Conservation (phyloP, 2,797 vertebrate genomes). For the Gorsachius magnificus region DNA sequence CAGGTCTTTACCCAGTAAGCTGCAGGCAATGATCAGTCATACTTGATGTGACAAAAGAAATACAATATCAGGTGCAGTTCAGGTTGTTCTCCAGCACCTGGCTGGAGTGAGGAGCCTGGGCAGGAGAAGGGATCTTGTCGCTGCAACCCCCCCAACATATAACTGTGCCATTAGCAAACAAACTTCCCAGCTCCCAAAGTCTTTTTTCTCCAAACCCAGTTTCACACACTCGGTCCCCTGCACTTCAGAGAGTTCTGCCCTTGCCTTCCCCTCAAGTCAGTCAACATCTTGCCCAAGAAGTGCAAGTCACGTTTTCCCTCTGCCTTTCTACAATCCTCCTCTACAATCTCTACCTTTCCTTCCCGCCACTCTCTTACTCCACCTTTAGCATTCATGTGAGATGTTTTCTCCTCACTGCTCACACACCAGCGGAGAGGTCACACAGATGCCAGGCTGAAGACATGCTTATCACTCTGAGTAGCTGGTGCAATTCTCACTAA, state of each 20-base stretch:
- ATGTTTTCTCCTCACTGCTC: background rate
- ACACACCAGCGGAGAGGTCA: background rate
- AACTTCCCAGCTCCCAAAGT: background rate
- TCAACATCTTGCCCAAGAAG: background rate
- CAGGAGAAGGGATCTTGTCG: background rate
- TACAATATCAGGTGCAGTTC: fast-evolving
- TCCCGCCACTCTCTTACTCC: background rate
- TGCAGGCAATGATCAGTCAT: background rate
- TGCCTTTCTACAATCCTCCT: background rate
- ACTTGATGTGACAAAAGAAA: background rate
- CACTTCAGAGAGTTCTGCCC: background rate
- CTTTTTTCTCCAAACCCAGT: background rate
- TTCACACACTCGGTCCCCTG: background rate
- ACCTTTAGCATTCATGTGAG: background rate
- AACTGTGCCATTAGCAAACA: background rate
- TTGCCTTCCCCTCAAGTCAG: background rate
- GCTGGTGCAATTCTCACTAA: background rate
- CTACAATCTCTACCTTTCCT: background rate
- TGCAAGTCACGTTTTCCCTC: background rate
- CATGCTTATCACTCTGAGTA: background rate
- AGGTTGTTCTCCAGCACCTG: background rate
- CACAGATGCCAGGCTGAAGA: background rate
- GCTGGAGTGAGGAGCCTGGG: background rate
- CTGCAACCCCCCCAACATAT: background rate
- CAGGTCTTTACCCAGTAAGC: background rate